A percentile compares a stretch with the other conserved stretches of the same genome.
Conservation (phyloP, 2,797 vertebrate genomes). For the Amblyraja radiata region DNA sequence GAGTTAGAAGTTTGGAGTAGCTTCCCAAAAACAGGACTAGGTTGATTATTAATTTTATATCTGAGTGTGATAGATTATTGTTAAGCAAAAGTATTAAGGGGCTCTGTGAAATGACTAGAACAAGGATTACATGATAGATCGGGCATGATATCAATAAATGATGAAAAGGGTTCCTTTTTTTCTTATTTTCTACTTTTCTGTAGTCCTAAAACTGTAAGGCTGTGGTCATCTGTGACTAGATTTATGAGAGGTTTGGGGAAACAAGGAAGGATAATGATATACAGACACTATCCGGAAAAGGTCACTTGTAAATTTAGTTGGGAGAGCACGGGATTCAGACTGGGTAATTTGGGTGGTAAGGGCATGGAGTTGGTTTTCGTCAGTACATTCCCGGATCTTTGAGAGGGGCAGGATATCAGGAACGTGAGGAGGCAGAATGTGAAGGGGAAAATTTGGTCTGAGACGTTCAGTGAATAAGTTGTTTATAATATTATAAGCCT, state of each 20-base stretch:
- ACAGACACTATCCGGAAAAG: not conserved
- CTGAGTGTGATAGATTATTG: no score
- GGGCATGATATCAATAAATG: no score
- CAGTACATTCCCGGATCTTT: not conserved
- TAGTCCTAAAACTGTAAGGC: no score
- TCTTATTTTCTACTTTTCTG: no score
- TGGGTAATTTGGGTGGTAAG: not conserved
- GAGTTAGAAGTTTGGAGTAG: no score
- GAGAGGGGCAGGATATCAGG: not conserved
- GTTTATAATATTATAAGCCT: not conserved
- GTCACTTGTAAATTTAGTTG: not conserved
- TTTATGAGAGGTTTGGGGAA: not conserved
- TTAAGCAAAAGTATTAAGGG: no score
- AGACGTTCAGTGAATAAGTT: not conserved
- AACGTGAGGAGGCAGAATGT: not conserved
- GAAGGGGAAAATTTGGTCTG: not conserved
- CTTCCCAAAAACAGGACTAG: no score
- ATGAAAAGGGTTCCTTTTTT: no score
- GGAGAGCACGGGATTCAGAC: not conserved
- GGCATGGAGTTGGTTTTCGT: not conserved
- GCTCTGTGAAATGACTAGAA: no score
- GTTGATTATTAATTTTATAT: no score
- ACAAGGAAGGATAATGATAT: not conserved
- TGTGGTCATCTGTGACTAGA: not conserved
- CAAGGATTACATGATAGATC: no score